phyloP scores from a whole-genome alignment of 2,113 vertebrate genomes.

The Dryoscopus gambensis region DNA sequence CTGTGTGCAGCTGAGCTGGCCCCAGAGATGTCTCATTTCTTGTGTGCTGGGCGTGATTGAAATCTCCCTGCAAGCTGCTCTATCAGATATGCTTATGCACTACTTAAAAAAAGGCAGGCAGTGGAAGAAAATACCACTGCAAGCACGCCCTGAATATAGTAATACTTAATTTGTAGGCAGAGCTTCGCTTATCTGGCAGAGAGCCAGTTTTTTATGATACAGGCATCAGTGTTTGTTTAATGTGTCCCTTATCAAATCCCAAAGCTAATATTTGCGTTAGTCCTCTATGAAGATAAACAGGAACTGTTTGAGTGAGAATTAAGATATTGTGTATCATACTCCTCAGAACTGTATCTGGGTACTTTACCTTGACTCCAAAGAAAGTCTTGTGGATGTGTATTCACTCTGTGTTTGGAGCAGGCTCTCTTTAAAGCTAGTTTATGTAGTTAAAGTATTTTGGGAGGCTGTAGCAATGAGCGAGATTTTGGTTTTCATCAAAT shows the following conservation, averaged over 20 bases:
- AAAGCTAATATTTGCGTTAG: constrained; percentile 37
- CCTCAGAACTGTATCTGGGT: neutral
- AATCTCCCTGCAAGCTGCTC: constrained; percentile 15
- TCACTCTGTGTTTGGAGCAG: neutral
- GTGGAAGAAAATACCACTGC: neutral
- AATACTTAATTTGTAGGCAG: neutral
- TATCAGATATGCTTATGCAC: neutral
- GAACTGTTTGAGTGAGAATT: constrained; percentile 27
- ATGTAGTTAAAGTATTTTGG: neutral
- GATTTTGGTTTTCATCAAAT: neutral
- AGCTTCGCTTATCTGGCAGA: neutral
- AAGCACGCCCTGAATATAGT: neutral
- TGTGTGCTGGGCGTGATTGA: neutral
- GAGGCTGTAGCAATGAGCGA: neutral
- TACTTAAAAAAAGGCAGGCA: neutral
- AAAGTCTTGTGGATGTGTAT: neutral
- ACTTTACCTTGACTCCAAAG: neutral
- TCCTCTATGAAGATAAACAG: constrained; percentile 16
- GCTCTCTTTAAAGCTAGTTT: neutral
- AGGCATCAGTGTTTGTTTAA: constrained; percentile 12
- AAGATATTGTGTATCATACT: neutral
- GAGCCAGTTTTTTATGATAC: neutral
- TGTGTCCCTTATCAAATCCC: constrained; percentile 26
- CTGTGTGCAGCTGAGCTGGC: neutral
- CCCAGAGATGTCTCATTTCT: neutral